phyloP scores from a whole-genome alignment of 1,140 invertebrate species.

The Leptestheria dahalacensis region DNA sequence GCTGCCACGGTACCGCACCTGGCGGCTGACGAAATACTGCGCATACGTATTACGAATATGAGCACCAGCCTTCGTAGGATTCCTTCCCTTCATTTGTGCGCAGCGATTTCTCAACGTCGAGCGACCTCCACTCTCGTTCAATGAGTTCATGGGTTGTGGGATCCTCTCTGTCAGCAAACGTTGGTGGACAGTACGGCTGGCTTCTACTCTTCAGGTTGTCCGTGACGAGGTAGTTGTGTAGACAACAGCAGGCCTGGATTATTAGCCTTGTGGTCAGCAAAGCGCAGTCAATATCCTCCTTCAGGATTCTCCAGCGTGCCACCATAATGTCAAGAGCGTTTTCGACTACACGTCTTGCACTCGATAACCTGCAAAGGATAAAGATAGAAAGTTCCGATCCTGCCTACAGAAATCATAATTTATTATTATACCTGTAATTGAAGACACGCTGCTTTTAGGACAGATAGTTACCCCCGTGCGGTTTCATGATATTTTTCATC shows the following conservation, averaged over 20 bases:
- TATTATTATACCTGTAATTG: slow-evolving; percentile 28
- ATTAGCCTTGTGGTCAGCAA: neutral
- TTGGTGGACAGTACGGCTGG: too few species aligned
- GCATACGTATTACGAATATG: neutral
- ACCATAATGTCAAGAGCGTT: slow-evolving; percentile 35
- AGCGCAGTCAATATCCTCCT: neutral
- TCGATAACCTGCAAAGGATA: slow-evolving; percentile 25
- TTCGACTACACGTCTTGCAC: slow-evolving; percentile 30
- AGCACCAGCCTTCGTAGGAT: neutral
- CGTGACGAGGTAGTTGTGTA: neutral
- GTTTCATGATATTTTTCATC: slow-evolving; percentile 27
- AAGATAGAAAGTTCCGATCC: neutral
- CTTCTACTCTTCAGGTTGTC: too few species aligned
- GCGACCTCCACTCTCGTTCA: too few species aligned
- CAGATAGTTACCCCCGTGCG: slow-evolving; percentile 24
- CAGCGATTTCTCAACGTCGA: neutral
- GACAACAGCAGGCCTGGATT: neutral
- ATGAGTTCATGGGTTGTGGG: too few species aligned
- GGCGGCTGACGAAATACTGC: neutral
- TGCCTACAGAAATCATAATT: neutral
- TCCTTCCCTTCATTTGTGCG: neutral
- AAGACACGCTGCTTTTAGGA: slow-evolving; percentile 28
- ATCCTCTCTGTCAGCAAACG: too few species aligned
- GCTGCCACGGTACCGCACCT: neutral
- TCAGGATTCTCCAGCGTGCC: slow-evolving; percentile 29